Conservation (phyloP, 92 coral and sea anemone genomes). For the Epizoanthus ramosus region DNA sequence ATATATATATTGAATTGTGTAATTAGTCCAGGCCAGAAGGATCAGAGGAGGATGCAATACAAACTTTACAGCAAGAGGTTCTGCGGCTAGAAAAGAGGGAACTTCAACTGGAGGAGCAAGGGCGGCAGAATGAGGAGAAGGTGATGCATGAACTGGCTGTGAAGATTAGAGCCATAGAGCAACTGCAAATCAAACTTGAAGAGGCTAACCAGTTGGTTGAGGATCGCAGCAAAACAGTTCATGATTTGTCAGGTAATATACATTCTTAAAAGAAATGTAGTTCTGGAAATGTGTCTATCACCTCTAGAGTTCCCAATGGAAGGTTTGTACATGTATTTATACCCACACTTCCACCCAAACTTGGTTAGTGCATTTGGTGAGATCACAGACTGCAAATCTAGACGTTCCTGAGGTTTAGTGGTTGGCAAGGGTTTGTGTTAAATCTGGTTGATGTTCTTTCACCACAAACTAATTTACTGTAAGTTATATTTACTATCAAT, state of each 20-base stretch:
- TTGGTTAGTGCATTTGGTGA: too few species aligned
- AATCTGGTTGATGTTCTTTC: too few species aligned
- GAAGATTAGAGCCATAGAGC: slow-evolving; percentile 76
- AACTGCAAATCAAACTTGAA: slow-evolving; percentile 73
- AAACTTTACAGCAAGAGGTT: slow-evolving; percentile 64
- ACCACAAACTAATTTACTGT: too few species aligned
- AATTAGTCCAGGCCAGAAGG: slow-evolving; percentile 2
- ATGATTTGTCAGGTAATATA: not conserved
- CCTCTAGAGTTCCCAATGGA: not conserved
- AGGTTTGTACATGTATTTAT: too few species aligned
- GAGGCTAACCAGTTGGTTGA: slow-evolving; percentile 80
- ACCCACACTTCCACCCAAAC: too few species aligned
- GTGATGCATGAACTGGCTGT: slow-evolving; percentile 91
- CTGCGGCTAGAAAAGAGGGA: slow-evolving; percentile 69
- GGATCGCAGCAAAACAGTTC: slow-evolving; percentile 79
- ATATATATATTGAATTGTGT: not conserved
- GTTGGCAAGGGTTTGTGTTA: too few species aligned
- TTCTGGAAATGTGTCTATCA: not conserved
- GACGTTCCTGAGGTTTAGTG: too few species aligned
- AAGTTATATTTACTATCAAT: too few species aligned
- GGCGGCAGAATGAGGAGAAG: slow-evolving; percentile 94
- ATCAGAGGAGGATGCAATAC: slow-evolving; percentile 68
- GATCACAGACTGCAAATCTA: too few species aligned
- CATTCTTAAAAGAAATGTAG: not conserved
- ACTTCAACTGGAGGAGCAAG: slow-evolving; percentile 82